A percentile compares a stretch with the other conserved stretches of the same genome.
These are phyloP conservation scores for Drosophila meridiana DNA, from an alignment of 2,888 invertebrate genomes.

Conservation along the genomic window DNA sequence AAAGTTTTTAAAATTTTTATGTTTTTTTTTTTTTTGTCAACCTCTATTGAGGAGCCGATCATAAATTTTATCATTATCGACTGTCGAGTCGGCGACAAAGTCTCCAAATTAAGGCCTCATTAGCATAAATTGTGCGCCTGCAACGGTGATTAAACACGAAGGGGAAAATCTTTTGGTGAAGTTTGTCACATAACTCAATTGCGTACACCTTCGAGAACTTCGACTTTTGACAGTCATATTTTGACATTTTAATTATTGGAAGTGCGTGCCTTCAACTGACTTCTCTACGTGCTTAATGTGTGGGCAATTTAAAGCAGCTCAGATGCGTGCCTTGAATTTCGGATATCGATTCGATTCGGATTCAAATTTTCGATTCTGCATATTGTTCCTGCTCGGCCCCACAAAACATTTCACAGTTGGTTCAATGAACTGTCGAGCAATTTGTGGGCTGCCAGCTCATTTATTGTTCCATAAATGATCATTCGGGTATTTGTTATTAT, in stretches of 20 bases:
- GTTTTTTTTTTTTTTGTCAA: conserved; percentile 21
- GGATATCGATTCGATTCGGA: conserved; percentile 25
- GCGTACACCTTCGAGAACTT: conserved; percentile 58
- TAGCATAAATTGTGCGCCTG: conserved; percentile 61
- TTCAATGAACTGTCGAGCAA: conserved; percentile 68
- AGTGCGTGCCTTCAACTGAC: conserved; percentile 54
- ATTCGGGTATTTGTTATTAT: conserved; percentile 55
- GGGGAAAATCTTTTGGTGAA: conserved; percentile 26
- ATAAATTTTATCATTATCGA: conserved; percentile 66
- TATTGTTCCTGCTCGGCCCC: conserved; percentile 37
- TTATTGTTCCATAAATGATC: conserved; percentile 60
- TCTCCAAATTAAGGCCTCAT: conserved; percentile 69
- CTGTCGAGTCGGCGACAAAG: conserved; percentile 47
- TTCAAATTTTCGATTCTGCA: conserved; percentile 35
- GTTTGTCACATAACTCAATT: conserved; percentile 63
- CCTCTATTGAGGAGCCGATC: conserved; percentile 45
- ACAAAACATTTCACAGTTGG: conserved; percentile 39
- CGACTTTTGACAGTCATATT: conserved; percentile 67
- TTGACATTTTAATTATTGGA: conserved; percentile 80
- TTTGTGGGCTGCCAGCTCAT: conserved; percentile 50
- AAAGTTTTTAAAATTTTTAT: conserved; percentile 26
- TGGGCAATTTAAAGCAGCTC: conserved; percentile 80
- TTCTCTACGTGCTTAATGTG: conserved; percentile 68
- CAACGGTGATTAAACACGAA: conserved; percentile 41
- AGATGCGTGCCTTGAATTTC: conserved; percentile 64